Evolutionary conservation across 2,888 invertebrate species (phyloP).

Genomic region (Drosophila lutescens): DNA sequence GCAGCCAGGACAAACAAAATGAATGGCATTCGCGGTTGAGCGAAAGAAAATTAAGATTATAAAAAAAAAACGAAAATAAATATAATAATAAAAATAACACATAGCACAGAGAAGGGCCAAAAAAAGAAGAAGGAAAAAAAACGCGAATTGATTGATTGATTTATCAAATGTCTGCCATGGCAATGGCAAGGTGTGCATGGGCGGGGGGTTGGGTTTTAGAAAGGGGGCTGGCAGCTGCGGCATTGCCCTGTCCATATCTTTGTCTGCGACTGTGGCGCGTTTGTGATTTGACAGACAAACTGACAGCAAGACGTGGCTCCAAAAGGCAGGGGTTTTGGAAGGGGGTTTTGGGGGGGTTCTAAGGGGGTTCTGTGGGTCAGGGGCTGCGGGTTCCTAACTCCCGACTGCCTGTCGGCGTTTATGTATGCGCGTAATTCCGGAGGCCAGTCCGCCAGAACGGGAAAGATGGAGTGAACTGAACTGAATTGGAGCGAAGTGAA

Average conservation of each 20-base stretch:
- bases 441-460: slow-evolving; percentile 49
- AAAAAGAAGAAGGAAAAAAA: slow-evolving; percentile 22
- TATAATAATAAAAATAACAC: slow-evolving; percentile 72
- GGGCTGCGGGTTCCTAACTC: neutral
- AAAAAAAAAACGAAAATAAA: slow-evolving; percentile 55
- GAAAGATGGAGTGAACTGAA: slow-evolving; percentile 47
- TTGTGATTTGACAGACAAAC: slow-evolving; percentile 79
- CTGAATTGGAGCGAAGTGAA: slow-evolving; percentile 29
- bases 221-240: slow-evolving; percentile 42
- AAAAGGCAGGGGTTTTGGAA: neutral
- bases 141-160: slow-evolving; percentile 77
- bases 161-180: slow-evolving; percentile 73
- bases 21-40: slow-evolving; percentile 75
- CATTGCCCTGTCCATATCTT: slow-evolving; percentile 60
- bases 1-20: slow-evolving; percentile 67
- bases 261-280: slow-evolving; percentile 62
- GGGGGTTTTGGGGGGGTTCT: slow-evolving; percentile 1
- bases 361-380: neutral
- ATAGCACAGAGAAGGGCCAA: slow-evolving; percentile 28
- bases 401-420: slow-evolving; percentile 75
- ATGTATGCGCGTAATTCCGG: slow-evolving; percentile 74
- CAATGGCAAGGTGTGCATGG: slow-evolving; percentile 30
- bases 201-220: slow-evolving; percentile 2
- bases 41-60: slow-evolving; percentile 80
- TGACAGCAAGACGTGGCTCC: slow-evolving; percentile 70